Evolutionary conservation across 2,113 vertebrate species (phyloP), one percentile per base, ranked within the genome.

Genomic region (Lethenteron camtschaticum): DNA sequence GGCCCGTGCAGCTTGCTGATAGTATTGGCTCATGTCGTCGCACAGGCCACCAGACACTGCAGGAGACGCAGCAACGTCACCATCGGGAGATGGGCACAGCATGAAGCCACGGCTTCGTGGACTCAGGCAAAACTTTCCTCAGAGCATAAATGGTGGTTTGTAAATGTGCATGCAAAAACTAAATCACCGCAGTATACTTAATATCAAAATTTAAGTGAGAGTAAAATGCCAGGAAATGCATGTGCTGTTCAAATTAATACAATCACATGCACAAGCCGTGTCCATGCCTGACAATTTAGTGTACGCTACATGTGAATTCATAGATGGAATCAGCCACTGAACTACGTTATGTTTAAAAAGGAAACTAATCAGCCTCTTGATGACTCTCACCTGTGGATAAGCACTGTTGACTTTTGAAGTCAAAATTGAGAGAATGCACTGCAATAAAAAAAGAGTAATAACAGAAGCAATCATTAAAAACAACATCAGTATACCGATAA

Each of bases 21-120:
- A 92, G 78, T 92, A 95, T 75, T 89, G 90, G 20, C 88, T 78
- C 2, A 95, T 79, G 75, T 92, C 89, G 1, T 95, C 89, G 0
- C 86, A 87, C 69, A 91, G 78, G 10, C 82, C 79, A 71, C 82
- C 79, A 71, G 90, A 89, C 56, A 94, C 86, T 0, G 87, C 87
- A 0, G 79, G 79, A 73, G 89, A 87, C 70, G 91, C 88, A 90
- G 77, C 0, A 20, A 12, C 12, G 2, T 58, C 1, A 5, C 13
- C 3, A 12, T 24, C 55, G 18, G n/a, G 57, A 58, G 59, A 6
- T 2, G 7, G 18, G 2, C 2, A 8, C 56, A 18, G 13, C 70
- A 1, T 12, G 55, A 9, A 56, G 9, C 16, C 10, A 2, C 20
- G 55, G 24, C 24, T 55, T 58, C 11, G 56, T 4, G 41, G 3